Evolutionary conservation across 2,113 vertebrate genomes (phyloP).

Genomic region (Pongo pygmaeus): DNA sequence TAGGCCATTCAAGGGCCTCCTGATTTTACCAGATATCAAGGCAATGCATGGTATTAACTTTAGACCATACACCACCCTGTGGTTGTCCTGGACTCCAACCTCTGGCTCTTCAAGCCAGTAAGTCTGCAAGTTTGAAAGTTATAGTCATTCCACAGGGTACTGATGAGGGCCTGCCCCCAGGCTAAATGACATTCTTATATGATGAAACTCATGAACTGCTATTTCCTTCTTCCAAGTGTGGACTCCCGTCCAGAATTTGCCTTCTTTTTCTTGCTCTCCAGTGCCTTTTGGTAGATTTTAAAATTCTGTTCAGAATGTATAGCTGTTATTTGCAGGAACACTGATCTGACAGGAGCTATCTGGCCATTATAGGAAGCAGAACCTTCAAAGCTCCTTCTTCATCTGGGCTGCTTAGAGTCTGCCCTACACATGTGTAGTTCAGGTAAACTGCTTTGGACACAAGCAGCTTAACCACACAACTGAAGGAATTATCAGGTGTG

Average conservation of each 20-base stretch:
- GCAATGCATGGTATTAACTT: background rate
- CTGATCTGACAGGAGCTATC: background rate
- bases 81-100: background rate
- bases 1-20: background rate
- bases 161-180: background rate
- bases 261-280: background rate
- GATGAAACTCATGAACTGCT: background rate
- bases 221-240: background rate
- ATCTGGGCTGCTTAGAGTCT: background rate
- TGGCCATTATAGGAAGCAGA: conserved; percentile 13
- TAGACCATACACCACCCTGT: background rate
- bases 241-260: background rate
- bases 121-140: background rate
- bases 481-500: background rate
- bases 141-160: background rate
- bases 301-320: background rate
- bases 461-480: background rate
- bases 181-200: background rate
- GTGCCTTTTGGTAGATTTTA: background rate
- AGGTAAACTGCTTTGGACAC: background rate
- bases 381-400: conserved; percentile 22
- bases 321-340: background rate
- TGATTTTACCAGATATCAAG: background rate
- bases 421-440: background rate
- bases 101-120: background rate